Percentiles rank a stretch among this genome's conserved stretches.
phyloP scores from a whole-genome alignment of 2,113 vertebrate species.

The Boleophthalmus pectinirostris region DNA sequence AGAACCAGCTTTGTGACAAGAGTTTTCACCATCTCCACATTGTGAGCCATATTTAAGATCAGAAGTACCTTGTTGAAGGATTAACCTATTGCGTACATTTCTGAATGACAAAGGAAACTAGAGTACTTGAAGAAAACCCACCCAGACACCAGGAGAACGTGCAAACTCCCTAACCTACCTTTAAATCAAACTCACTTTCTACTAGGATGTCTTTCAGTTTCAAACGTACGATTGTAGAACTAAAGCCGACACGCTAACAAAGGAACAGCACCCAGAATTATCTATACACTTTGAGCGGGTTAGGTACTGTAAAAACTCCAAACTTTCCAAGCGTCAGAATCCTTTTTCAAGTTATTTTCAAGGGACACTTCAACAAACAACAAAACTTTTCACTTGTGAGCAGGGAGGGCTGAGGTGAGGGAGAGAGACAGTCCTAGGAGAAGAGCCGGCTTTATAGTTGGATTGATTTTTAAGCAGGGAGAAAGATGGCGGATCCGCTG shows the following conservation, averaged over 20 bases:
- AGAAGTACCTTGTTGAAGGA: too few species aligned
- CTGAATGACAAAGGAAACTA: background rate
- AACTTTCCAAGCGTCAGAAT: constrained; percentile 13
- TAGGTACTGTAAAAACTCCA: background rate
- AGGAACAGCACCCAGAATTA: background rate
- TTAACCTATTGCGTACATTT: background rate
- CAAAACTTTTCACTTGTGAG: constrained; percentile 25
- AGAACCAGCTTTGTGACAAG: too few species aligned
- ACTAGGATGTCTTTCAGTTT: background rate
- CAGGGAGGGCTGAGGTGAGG: constrained; percentile 28
- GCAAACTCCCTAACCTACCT: too few species aligned
- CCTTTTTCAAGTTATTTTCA: background rate
- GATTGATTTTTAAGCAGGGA: constrained; percentile 66
- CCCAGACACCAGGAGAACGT: background rate
- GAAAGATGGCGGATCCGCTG: constrained; percentile 37
- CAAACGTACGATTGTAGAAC: background rate
- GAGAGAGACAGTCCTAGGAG: constrained; percentile 25
- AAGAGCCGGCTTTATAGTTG: constrained; percentile 27
- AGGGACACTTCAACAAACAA: constrained; percentile 2
- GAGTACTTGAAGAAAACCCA: background rate
- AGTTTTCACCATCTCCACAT: too few species aligned
- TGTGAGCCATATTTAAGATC: too few species aligned
- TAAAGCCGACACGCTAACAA: background rate
- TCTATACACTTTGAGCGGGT: constrained; percentile 8
- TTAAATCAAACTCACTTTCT: background rate